phyloP scores from a whole-genome alignment of 2,888 invertebrate species.

The Lamellibrachia columna region DNA sequence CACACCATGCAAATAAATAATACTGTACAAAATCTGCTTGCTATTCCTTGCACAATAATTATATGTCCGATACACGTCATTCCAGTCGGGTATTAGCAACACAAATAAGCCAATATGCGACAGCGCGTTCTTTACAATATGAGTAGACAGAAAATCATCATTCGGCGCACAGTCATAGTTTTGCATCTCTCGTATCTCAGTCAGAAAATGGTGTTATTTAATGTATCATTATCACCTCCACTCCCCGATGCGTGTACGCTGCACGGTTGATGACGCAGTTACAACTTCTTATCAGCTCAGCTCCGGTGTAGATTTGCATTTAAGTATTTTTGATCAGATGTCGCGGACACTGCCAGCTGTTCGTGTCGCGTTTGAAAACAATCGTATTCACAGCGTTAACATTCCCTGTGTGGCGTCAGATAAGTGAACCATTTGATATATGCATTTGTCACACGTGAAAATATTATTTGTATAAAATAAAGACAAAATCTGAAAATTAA shows the following conservation, averaged over 20 bases:
- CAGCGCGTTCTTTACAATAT: background rate
- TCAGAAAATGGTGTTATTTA: background rate
- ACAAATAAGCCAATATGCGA: background rate
- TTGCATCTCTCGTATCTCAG: background rate
- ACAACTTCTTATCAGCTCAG: background rate
- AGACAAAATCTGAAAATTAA: background rate
- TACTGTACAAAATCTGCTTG: background rate
- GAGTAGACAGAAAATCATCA: background rate
- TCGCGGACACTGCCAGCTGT: background rate
- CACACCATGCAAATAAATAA: background rate
- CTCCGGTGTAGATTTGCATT: slow-evolving; percentile 6
- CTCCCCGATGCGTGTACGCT: background rate
- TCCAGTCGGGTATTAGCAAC: background rate
- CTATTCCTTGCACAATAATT: background rate
- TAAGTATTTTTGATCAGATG: background rate
- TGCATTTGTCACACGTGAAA: background rate
- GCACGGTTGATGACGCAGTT: background rate
- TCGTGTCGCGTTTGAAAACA: background rate
- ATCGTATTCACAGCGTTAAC: background rate
- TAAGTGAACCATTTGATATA: background rate
- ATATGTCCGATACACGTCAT: background rate
- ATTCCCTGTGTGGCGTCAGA: background rate
- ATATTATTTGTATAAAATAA: background rate
- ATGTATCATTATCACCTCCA: background rate
- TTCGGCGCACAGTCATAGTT: background rate